Evolutionary conservation across 2,797 vertebrate genomes (phyloP), one percentile per base, ranked within the genome.

Genomic region (Sebastes baramenuke): DNA sequence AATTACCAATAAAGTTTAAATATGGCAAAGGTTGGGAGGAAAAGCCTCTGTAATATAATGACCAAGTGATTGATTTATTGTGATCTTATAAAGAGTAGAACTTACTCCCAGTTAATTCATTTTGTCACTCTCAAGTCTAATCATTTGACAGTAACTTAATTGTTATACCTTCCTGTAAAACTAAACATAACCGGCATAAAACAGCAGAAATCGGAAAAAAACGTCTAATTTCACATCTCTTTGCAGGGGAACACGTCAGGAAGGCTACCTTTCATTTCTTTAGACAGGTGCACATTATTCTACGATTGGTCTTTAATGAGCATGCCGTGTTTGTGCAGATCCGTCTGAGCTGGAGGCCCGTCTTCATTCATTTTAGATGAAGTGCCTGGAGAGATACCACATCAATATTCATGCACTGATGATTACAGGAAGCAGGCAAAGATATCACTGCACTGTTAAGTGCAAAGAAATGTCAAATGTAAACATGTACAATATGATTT

Each of bases 291-390:
- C 87, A 87, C 90, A 91, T 95, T 94, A 93, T 93, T 90, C 88
- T 92, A 92, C 91, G 93, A 90, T 92, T 89, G 89, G 85, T 84
- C 92, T 94, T 93, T 95, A 95, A 95, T 94, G 92, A 95, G 92
- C 86, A 85, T 74, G 88, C 80, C 46, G 67, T 94, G 93, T 95
- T 95, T 94, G 92, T 93, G 92, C 90, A 86, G 92, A 90, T 92
- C 88, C 78, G 77, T 92, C 91, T 91, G 85, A 89, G 92, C 91
- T 89, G 85, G 87, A 86, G 87, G 93, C 84, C 83, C 55, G 55
- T 85, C 77, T 91, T 93, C 88, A 94, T 95, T 94, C 90, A 95
- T 95, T 95, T 95, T 94, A 94, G 84, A 95, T 94, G 87, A 93
- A 92, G 87, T 87, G 94, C 94, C 94, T 93, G 87, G 84, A 92